Evolutionary conservation across 2,797 vertebrate genomes (phyloP), one percentile per base, ranked within the genome.

Genomic region (Hydrophis major): DNA sequence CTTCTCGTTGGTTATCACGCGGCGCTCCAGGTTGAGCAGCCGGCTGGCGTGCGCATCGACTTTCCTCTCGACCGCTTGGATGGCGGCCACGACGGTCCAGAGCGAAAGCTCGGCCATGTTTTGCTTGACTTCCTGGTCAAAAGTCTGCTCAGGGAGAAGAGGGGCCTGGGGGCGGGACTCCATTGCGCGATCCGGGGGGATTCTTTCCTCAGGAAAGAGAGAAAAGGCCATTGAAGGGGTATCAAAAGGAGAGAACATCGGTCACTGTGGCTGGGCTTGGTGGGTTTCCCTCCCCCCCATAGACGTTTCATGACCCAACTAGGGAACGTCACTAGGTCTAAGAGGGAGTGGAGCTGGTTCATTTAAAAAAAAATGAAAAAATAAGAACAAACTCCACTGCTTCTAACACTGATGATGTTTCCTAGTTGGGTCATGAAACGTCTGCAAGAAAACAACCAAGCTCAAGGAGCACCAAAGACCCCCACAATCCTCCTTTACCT

Each of bases 51-150:
- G 93, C 16, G 93, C 92, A 28, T 95, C 95, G 16, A 93, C 93
- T 92, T 95, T 95, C 86, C 92, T 90, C 87, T 96, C 94, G 61
- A 95, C 6, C 0, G 92, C 93, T 89, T 94, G 95, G 50, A 95
- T n/a, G 0, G 95, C 92, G 25, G 95, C 90, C 87, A 96, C 37
- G n/a, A 95, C 53, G 1, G 94, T 93, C 93, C 93, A 94, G 22
- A 96, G 91, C 13, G 94, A 96, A 86, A 94, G 91, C 78, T 95
- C 95, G 0, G 94, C 91, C 20, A 93, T 86, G 53, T 91, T 92
- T 18, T 88, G 88, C 63, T 93, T 96, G 89, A 90, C 89, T 28
- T 94, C 93, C 6, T 86, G 90, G 22, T 86, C 59, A 42, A 92
- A 89, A 18, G 37, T 92, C 37, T 57, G 93, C 6, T 91, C 89